Evolutionary conservation across 2,888 invertebrate species (phyloP).

Genomic region (Dynastes maya): DNA sequence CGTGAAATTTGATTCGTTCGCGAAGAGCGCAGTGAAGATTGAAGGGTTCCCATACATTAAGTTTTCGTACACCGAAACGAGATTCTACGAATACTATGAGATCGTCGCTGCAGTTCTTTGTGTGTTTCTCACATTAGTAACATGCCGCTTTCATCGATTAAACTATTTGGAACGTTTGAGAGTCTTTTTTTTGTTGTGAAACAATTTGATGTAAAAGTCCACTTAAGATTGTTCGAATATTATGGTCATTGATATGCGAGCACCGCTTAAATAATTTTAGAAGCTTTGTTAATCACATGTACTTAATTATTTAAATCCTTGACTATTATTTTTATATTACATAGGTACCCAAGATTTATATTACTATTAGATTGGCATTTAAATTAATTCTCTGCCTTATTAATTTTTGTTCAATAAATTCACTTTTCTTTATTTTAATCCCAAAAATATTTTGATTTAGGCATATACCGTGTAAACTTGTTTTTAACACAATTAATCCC

Average conservation of each 20-base stretch:
- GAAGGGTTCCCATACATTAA: constrained; percentile 35
- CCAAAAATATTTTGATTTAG: no score
- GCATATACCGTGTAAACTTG: no score
- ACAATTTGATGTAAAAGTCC: constrained; percentile 13
- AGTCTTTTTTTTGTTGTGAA: constrained; percentile 15
- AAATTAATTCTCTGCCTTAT: no score
- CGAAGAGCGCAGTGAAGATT: constrained; percentile 14
- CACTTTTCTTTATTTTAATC: no score
- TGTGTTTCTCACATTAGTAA: constrained; percentile 24
- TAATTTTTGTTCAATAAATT: no score
- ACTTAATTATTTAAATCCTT: no score
- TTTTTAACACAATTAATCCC: no score
- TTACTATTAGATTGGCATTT: no score
- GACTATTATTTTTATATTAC: no score
- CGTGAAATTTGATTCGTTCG: constrained; percentile 45
- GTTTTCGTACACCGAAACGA: constrained; percentile 6
- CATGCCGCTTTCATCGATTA: constrained; percentile 29
- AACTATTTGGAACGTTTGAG: constrained; percentile 26
- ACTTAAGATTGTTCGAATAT: constrained; percentile 22
- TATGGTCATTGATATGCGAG: background rate
- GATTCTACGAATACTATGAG: constrained; percentile 16
- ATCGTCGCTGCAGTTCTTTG: constrained; percentile 1
- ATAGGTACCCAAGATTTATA: no score
- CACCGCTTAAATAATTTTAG: constrained; percentile 10
- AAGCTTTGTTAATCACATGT: background rate